Conservation (phyloP, 2,888 invertebrate species). For the Drosophila emarginata region DNA sequence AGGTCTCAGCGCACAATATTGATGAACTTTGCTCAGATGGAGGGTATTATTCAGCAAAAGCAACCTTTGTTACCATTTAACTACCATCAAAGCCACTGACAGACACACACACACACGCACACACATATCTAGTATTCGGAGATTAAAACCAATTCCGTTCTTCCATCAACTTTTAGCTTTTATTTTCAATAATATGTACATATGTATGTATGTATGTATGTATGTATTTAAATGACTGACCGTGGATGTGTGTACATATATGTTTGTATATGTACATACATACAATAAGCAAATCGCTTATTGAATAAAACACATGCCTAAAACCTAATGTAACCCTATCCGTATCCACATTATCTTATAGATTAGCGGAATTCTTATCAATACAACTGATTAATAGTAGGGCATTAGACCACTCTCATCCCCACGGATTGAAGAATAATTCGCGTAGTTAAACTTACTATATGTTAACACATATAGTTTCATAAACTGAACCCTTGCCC, state of each 20-base stretch:
- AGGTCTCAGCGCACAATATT: neutral
- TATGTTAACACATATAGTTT: neutral
- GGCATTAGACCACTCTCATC: too few species aligned
- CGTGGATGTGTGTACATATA: too few species aligned
- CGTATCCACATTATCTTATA: neutral
- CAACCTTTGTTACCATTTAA: slow-evolving; percentile 6
- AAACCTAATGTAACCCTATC: neutral
- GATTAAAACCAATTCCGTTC: neutral
- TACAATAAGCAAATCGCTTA: neutral
- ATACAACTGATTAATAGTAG: neutral
- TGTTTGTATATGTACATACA: neutral
- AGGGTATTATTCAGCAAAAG: slow-evolving; percentile 7
- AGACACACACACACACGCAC: neutral
- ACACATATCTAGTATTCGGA: neutral
- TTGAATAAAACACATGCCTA: neutral
- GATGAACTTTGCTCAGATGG: neutral
- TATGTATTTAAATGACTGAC: neutral
- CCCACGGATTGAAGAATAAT: neutral
- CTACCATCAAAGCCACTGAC: neutral
- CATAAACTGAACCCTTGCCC: slow-evolving; percentile 16
- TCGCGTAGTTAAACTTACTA: neutral
- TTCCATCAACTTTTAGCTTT: neutral
- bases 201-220: neutral
- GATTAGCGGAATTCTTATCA: neutral
- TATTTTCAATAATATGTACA: neutral